Base-by-base conservation (phyloP, 2,113 vertebrate species). In the Clarias magur region DNA sequence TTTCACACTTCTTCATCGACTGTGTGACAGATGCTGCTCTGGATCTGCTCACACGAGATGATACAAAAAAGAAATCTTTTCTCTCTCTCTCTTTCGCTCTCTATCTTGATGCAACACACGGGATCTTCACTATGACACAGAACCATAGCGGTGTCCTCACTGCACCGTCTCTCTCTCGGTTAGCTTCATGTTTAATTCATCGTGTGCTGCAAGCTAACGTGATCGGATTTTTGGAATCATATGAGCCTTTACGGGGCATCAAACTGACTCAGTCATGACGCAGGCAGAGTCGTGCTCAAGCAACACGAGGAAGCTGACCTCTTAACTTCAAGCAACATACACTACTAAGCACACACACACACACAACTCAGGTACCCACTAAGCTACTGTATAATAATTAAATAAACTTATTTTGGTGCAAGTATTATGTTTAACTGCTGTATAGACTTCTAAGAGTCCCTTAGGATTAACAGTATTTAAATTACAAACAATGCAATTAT, bases 261-360 rank as follows among this genome's bases (percentile, higher is more conserved):
- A 53, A 67, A 88, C 67, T 65, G 80, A 80, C 82, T 86, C 56
- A 80, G 73, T 65, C 72, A 83, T 83, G 84, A 86, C 16, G 63
- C 86, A 65, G 21, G 67, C 78, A 19, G 4, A 42, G 63, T 48
- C 60, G 27, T 34, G n/a, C 76, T 27, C 60, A n/a, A 59, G 60
- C 42, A 80, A 57, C 63, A 67, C 38, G 25, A 13, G 30, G 34
- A 62, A 42, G 12, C 30, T 15, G 30, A 42, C 30, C 3, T 23
- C 57, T 3, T 19, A 38, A 80, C 25, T 56, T 78, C 25, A 54
- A 76, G 9, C n/a, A 30, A 17, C 54, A 1, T 19, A 57, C 30
- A 11, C 56, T 21, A 34, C 10, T n/a, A 56, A 30, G 3, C 15
- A 80, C 80, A 48, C 17, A 62, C 48, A 23, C 57, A 19, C 54